phyloP scores from a whole-genome alignment of 2,888 invertebrate genomes.

The Stegana nigrithorax region DNA sequence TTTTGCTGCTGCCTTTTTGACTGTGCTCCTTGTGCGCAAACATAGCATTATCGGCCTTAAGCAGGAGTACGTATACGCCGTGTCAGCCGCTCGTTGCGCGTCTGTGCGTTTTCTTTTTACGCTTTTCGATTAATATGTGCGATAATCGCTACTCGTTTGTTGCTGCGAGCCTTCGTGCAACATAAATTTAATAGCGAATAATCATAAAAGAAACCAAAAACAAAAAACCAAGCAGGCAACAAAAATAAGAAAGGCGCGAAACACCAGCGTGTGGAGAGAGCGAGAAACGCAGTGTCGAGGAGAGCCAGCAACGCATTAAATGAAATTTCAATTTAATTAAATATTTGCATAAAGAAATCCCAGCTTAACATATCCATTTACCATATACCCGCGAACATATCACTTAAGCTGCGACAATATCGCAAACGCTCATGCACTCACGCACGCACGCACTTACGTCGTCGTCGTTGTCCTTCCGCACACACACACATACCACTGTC shows the following conservation, averaged over 20 bases:
- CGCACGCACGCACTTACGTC: background rate
- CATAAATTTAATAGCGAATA: background rate
- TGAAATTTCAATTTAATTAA: slow-evolving; percentile 40
- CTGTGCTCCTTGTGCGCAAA: slow-evolving; percentile 21
- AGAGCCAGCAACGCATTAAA: slow-evolving; percentile 20
- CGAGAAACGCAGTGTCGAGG: slow-evolving; percentile 12
- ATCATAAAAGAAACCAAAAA: background rate
- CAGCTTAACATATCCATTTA: slow-evolving; percentile 40
- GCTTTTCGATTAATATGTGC: too few species aligned
- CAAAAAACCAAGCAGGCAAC: too few species aligned
- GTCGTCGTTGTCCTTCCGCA: too few species aligned
- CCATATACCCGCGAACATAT: slow-evolving; percentile 23
- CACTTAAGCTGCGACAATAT: slow-evolving; percentile 9
- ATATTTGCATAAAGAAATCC: slow-evolving; percentile 40
- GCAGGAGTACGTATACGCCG: background rate
- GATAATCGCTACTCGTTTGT: background rate
- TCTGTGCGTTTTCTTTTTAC: background rate
- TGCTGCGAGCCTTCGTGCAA: background rate
- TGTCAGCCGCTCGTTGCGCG: background rate
- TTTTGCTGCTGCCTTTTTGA: background rate
- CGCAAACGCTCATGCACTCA: slow-evolving; percentile 2
- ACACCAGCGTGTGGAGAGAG: background rate
- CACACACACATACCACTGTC: too few species aligned
- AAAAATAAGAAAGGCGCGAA: too few species aligned
- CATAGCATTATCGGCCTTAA: background rate